Percentiles rank a stretch among this genome's conserved stretches.
Conservation (phyloP, 1,140 invertebrate genomes). For the Leptinotarsa defecta region DNA sequence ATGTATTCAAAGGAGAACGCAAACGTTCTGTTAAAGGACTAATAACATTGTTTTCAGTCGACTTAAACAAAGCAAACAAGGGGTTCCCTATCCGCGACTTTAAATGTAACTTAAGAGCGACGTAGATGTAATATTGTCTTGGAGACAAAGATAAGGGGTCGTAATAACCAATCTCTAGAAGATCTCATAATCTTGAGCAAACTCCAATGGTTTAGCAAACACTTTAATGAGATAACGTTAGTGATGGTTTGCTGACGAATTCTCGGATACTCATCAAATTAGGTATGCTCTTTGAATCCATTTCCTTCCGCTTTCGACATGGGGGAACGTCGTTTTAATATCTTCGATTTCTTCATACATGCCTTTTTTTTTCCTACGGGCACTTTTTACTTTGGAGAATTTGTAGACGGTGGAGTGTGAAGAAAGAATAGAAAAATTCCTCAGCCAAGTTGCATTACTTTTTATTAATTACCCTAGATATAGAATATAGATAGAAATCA, state of each 20-base stretch:
- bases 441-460: too few species aligned
- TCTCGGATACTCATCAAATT: slow-evolving; percentile 20
- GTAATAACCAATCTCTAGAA: slow-evolving; percentile 22
- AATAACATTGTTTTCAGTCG: slow-evolving; percentile 35
- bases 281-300: slow-evolving; percentile 25
- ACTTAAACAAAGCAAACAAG: slow-evolving; percentile 32
- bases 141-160: slow-evolving; percentile 26
- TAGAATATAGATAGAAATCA: too few species aligned
- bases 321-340: neutral
- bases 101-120: slow-evolving; percentile 25
- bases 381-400: too few species aligned
- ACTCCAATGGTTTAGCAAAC: slow-evolving; percentile 30
- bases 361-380: too few species aligned
- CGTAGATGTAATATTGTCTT: slow-evolving; percentile 30
- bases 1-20: slow-evolving; percentile 24
- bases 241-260: slow-evolving; percentile 16
- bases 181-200: slow-evolving; percentile 30
- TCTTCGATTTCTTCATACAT: too few species aligned
- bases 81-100: slow-evolving; percentile 24
- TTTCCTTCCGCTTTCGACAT: neutral
- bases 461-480: too few species aligned
- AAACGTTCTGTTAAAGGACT: slow-evolving; percentile 22
- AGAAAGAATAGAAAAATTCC: too few species aligned
- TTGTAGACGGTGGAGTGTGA: too few species aligned
- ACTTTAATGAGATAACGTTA: slow-evolving; percentile 29